These are phyloP conservation scores for Pocillopora verrucosa DNA, from an alignment of 64 coral and sea anemone species.

Conservation along the genomic window DNA sequence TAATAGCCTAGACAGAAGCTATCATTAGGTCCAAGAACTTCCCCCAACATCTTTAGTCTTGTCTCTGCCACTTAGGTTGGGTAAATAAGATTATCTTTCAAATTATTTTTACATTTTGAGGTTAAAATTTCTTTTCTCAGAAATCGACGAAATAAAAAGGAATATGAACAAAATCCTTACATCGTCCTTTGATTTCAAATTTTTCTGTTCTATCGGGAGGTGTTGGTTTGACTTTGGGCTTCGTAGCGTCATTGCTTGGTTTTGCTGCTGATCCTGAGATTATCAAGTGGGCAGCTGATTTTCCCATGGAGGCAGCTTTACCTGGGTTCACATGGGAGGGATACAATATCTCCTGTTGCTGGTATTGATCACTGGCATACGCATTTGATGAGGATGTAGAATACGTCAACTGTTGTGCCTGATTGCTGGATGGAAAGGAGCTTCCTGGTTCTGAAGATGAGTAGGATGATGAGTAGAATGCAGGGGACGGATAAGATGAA, in stretches of 20 bases:
- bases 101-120: no score
- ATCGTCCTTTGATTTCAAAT: slow-evolving; percentile 57
- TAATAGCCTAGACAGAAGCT: no score
- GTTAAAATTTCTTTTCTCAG: no score
- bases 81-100: no score
- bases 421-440: background rate
- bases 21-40: no score
- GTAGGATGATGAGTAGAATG: slow-evolving; percentile 33
- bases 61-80: no score
- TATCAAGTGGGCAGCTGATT: background rate
- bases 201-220: slow-evolving; percentile 50
- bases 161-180: slow-evolving; percentile 19
- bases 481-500: background rate
- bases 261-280: background rate
- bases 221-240: slow-evolving; percentile 13
- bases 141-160: background rate
- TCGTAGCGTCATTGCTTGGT: slow-evolving; percentile 7
- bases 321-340: background rate
- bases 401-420: slow-evolving; percentile 22
- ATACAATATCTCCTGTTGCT: background rate
- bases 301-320: background rate
- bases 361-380: background rate
- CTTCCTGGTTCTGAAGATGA: background rate
- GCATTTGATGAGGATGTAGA: background rate
- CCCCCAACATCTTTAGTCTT: no score